Base-by-base conservation (phyloP, 92 coral and sea anemone species). In the Heliopora coerulea region DNA sequence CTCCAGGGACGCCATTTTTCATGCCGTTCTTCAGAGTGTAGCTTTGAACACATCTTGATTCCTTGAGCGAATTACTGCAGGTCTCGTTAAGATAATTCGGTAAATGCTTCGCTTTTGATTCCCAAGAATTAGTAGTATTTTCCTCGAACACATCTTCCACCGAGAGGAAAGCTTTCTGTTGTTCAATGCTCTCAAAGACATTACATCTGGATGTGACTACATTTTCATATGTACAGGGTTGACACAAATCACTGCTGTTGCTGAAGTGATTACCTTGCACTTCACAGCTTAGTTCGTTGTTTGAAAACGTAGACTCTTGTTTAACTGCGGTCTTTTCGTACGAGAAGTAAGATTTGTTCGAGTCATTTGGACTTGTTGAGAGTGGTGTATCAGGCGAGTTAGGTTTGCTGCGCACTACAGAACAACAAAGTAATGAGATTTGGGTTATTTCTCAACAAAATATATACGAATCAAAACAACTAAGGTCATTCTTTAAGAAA, bases 321-420 rank as follows among this genome's bases (percentile, higher is more conserved):
- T n/a, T 13, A 7, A 32, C 21, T 19, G 20, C 46, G 0, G 13
- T 21, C 9, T 21, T 31, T 11, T 62, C 68, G 48, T 31, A 62
- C 3, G 68, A 62, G 46, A 62, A 62, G 1, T 31, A 35, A 31
- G 68, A 0, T 35, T 62, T 21, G 5, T 62, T 62, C 34, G 68
- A 15, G 20, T 32, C 41, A 5, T 62, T n/a, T 37, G 68, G 68
- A 32, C 68, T 62, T 12, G 42, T 31, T 18, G 68, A 62, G 48
- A n/a, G 41, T 32, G 41, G 42, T 0, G 68, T 24, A 11, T 20
- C 68, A 21, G 68, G 44, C 23, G 68, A 62, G 18, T 25, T 32
- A 11, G 63, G 25, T 32, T 62, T 62, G 21, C 68, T 19, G 33
- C 68, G 31, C 48, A 62, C 68, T 62, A 17, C 8, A 56, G 17